Base-by-base conservation (phyloP, 2,113 vertebrate genomes). In the Sceloporus tristichus region DNA sequence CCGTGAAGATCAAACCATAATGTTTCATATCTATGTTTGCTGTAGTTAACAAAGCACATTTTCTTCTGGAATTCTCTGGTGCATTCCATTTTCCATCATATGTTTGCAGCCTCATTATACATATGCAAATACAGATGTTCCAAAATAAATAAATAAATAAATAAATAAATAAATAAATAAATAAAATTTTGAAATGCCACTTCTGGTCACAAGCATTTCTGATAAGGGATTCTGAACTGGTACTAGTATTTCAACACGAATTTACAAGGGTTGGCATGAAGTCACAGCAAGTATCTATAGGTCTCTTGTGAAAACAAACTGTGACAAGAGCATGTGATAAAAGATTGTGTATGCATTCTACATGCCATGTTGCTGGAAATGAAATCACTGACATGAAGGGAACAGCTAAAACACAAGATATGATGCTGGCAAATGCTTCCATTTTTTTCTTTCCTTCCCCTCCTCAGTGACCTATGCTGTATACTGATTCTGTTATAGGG, bases 361-460 rank as follows among this genome's bases (percentile, higher is more conserved):
- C 27, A 14, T 29, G 85, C 6, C 48, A 27, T 79, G 25, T 13
- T 7, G 1, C 29, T 66, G 73, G 34, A 91, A 90, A 79, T 93
- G 88, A 92, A 77, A 75, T 92, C 68, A 94, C 82, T 92, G 89
- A 90, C 90, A 91, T 87, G 84, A 92, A 85, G 89, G 83, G 93
- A 92, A 88, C 4, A 84, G 87, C 85, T 89, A 89, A 92, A 89
- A 90, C 85, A 90, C 75, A 85, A 80, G 66, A 79, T 40, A 13
- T n/a, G 79, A 85, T 87, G 87, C 89, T 8, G 6, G 77, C 89
- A 78, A 90, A 88, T 95, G 89, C 87, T 86, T 94, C 65, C 90
- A 92, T 84, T 79, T 89, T 85, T 48, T 90, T 79, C 87, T 92
- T 92, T 91, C 90, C 25, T 38, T 38, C 59, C 79, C 29, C 21